Percentiles rank a stretch among this genome's conserved stretches.
Conservation (phyloP, 23 tunicate genomes). For the Ciona savignyi region DNA sequence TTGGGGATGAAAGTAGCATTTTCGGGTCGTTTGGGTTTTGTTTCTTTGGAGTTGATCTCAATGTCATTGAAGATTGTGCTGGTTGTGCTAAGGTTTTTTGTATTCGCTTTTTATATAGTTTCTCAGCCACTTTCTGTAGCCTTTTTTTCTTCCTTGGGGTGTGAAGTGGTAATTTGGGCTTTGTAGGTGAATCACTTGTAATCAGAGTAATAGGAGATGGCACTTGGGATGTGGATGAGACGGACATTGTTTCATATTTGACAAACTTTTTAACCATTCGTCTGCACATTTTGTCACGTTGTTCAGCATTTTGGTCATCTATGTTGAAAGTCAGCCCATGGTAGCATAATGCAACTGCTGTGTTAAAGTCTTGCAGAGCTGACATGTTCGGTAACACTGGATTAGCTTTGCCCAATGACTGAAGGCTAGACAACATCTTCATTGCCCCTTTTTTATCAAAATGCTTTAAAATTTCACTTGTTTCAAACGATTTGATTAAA, state of each 20-base stretch:
- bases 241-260: constrained; percentile 59
- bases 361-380: constrained; percentile 12
- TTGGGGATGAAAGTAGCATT: constrained; percentile 10
- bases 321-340: constrained; percentile 26
- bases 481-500: neutral
- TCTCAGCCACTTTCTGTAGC: constrained; percentile 62
- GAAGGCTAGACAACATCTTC: constrained; percentile 6
- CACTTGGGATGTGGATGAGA: constrained; percentile 38
- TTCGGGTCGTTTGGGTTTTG: neutral
- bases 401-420: no score
- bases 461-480: neutral
- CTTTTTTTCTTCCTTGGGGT: constrained; percentile 28
- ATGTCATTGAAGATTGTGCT: constrained; percentile 3
- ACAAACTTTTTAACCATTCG: constrained; percentile 36
- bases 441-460: constrained; percentile 3
- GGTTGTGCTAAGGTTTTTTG: neutral
- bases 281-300: constrained; percentile 27
- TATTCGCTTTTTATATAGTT: constrained; percentile 32
- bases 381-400: constrained; percentile 1
- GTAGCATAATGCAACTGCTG: constrained; percentile 15
- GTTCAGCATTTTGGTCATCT: constrained; percentile 45
- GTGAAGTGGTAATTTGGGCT: neutral
- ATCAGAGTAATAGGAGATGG: constrained; percentile 37
- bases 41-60: constrained; percentile 52
- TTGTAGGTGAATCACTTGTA: constrained; percentile 30